These are phyloP conservation scores for Zaprionus kolodkinae DNA, from an alignment of 1,140 invertebrate genomes.

Conservation along the genomic window DNA sequence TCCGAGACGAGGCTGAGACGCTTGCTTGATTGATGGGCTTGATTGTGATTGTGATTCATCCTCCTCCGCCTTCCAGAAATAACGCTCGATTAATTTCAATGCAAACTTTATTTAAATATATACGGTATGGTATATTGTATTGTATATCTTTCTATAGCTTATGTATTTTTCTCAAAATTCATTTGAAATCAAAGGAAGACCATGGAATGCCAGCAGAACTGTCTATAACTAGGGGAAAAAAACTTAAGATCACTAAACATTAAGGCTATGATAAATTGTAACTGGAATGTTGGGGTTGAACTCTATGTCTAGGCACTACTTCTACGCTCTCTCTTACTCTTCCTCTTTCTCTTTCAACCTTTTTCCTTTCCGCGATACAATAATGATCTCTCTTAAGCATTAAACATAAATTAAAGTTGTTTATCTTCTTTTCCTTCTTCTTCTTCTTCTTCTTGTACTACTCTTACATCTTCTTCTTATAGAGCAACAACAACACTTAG, in stretches of 20 bases:
- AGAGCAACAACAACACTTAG: slow-evolving; percentile 68
- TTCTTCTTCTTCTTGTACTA: neutral
- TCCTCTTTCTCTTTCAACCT: slow-evolving; percentile 58
- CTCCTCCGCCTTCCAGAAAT: slow-evolving; percentile 14
- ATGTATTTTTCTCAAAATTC: slow-evolving; percentile 47
- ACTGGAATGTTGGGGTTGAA: slow-evolving; percentile 63
- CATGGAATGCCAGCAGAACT: slow-evolving; percentile 65
- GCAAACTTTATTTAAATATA: slow-evolving; percentile 73
- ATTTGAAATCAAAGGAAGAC: slow-evolving; percentile 80
- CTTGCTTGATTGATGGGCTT: slow-evolving; percentile 64
- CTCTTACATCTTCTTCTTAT: neutral
- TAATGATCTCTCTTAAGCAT: slow-evolving; percentile 65
- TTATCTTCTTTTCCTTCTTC: neutral
- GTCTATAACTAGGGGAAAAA: slow-evolving; percentile 30
- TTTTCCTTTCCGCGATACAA: slow-evolving; percentile 60
- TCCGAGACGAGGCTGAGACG: slow-evolving; percentile 27
- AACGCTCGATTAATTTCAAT: slow-evolving; percentile 30
- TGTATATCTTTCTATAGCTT: slow-evolving; percentile 29
- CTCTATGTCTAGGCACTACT: too few species aligned
- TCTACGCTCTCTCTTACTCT: too few species aligned
- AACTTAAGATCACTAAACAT: slow-evolving; percentile 45
- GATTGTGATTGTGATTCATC: slow-evolving; percentile 53
- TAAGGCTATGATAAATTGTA: slow-evolving; percentile 51
- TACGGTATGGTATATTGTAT: slow-evolving; percentile 16
- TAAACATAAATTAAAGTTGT: slow-evolving; percentile 71